Base-by-base conservation (phyloP, 2,888 invertebrate genomes). In the Luffia ferchaultella region DNA sequence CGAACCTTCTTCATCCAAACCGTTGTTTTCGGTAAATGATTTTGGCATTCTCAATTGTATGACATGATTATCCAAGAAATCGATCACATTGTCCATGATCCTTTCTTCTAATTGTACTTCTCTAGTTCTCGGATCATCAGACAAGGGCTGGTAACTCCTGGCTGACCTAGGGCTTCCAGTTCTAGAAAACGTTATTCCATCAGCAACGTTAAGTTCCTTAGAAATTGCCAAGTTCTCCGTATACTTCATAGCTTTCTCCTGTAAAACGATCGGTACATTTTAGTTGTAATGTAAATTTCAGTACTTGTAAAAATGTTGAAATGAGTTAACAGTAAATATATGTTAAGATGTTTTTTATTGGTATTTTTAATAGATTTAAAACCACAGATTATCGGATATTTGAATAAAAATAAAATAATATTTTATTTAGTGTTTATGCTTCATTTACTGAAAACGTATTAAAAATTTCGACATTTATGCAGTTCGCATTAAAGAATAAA, bases 201-300 rank as follows among this genome's bases (percentile, higher is more conserved):
- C 83, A 2, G 71, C 63, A 0, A 82, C 55, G 20, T 64, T 73
- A 19, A 83, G 57, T 52, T 76, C 82, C 54, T 82, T 80, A 0
- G 82, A 71, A n/a, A 68, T 59, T 1, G 80, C 82, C 42, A 83
- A 57, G 57, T 82, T 83, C 55, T 83, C 83, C 3, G 82, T 76
- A 53, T 75, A 75, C 56, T 71, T 79, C 78, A 83, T 71, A 18
- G 82, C 80, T 57, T 82, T 83, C 67, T 82, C 83, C 83, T 83
- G 75, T 19, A 57, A 30, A 30, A 3, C 3, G 30, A 30, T 45
- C n/a, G n/a, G n/a, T n/a, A n/a, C 42, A 42, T 17, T 42, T 7
- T 40, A 40, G 41, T 15, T 12, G 9, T 40, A 12, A 7, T 12
- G n/a, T n/a, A n/a, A n/a, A n/a, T n/a, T n/a, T n/a, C n/a, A n/a